Base-by-base conservation (phyloP, 2,113 vertebrate species). In the Plectropomus leopardus region DNA sequence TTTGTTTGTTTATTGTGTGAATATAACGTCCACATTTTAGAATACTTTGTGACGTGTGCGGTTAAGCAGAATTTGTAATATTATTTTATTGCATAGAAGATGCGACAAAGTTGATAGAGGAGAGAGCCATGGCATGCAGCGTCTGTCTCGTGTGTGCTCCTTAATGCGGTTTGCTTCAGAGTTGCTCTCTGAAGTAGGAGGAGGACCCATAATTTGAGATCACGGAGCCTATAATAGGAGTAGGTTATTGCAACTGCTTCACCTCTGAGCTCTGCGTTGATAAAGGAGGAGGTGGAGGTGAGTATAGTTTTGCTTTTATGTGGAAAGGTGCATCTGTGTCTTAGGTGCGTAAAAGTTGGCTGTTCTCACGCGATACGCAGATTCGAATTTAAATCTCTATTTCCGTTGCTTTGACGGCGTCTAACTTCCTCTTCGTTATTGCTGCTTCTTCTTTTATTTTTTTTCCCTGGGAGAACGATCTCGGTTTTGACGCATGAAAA, bases 81-180 rank as follows among this genome's bases (percentile, higher is more conserved):
- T 66, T 81, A 26, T 72, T 65, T 65, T 26, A 63, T 61, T 30
- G 7, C 14, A 47, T 13, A 45, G 26, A 36, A 40, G 8, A 54
- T 16, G 30, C 21, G 15, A 15, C 8, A 16, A 47, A 50, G 78
- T 71, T 67, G 21, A 7, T 1, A 53, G 15, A 16, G 17, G 24
- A 79, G 89, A 85, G 89, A 83, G 84, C 82, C 83, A n/a, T 82
- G 51, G 57, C 77, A 85, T 89, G 71, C 36, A 45, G 72, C 47
- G 55, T 72, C 87, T 85, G 85, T 86, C 89, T 89, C 93, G 89
- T 93, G 84, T 78, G 91, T 93, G 78, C 86, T 80, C 70, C 84
- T 82, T 77, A 80, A 83, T 58, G 67, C 89, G 84, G 80, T 89
- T 78, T 78, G 74, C 42, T 86, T 88, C 81, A 83, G 84, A 78